Percentiles rank a stretch among this genome's conserved stretches.
Evolutionary conservation across 2,113 vertebrate genomes (phyloP).

Genomic region (Elephas maximus): DNA sequence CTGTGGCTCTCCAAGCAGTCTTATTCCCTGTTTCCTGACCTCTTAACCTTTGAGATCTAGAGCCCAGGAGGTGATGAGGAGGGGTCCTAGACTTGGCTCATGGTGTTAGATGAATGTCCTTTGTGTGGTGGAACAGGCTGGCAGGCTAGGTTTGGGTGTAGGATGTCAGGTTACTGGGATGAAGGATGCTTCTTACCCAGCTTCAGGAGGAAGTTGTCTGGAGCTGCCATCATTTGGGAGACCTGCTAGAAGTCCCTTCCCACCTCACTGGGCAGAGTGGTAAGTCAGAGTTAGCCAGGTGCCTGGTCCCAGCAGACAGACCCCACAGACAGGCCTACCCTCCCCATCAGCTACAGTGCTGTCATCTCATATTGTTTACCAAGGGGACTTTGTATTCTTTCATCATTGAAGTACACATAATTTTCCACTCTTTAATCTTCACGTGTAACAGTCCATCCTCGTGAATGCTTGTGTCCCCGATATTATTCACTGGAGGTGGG

Average conservation of each 20-base stretch:
- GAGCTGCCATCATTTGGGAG: neutral
- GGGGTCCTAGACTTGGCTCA: neutral
- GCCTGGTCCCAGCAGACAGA: neutral
- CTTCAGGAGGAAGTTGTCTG: neutral
- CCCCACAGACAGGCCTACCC: neutral
- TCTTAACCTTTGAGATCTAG: neutral
- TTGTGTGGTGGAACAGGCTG: neutral
- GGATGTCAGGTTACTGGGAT: neutral
- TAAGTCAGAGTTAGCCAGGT: neutral
- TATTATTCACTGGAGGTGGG: neutral
- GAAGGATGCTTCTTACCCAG: neutral
- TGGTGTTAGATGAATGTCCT: neutral
- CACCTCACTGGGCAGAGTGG: neutral
- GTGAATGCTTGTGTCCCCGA: neutral
- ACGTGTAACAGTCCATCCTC: neutral
- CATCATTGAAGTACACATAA: neutral
- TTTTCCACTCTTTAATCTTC: conserved; percentile 20
- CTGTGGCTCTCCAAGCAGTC: neutral
- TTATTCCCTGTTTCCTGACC: neutral
- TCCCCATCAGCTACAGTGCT: neutral
- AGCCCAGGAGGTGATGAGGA: neutral
- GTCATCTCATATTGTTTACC: neutral
- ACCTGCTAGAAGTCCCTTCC: neutral
- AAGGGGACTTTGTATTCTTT: conserved; percentile 34
- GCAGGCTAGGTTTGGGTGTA: neutral